Percentiles rank a stretch among this genome's conserved stretches.
Evolutionary conservation across 64 coral and sea anemone species (phyloP).

Genomic region (Montipora foliosa): DNA sequence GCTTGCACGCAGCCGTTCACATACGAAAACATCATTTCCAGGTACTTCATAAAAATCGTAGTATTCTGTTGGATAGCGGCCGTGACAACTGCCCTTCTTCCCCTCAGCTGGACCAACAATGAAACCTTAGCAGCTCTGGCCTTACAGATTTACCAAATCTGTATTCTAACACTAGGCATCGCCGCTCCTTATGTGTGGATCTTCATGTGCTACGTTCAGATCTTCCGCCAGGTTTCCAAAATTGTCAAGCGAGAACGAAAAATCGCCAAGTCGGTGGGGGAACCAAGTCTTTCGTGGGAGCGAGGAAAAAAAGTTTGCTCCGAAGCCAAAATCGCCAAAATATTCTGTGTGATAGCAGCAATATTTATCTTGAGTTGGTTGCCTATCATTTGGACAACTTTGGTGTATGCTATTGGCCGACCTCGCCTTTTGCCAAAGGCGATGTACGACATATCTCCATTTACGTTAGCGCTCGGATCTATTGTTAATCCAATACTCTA

Average conservation of each 20-base stretch:
- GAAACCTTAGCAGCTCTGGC: slow-evolving; percentile 7
- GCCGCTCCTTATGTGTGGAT: slow-evolving; percentile 58
- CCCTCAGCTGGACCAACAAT: slow-evolving; percentile 51
- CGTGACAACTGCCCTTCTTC: slow-evolving; percentile 43
- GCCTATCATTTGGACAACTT: slow-evolving; percentile 70
- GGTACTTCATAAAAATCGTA: slow-evolving; percentile 61
- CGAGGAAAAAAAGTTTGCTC: slow-evolving; percentile 39
- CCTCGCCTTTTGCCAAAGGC: slow-evolving; percentile 48
- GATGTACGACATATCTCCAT: slow-evolving; percentile 33
- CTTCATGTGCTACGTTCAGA: slow-evolving; percentile 56
- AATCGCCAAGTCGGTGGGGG: not conserved
- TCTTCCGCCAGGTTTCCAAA: slow-evolving; percentile 70
- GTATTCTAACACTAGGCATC: slow-evolving; percentile 53
- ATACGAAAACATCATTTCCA: slow-evolving; percentile 67
- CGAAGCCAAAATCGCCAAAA: slow-evolving; percentile 73
- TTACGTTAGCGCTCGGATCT: slow-evolving; percentile 63
- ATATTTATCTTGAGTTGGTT: slow-evolving; percentile 86
- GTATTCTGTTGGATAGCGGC: slow-evolving; percentile 51
- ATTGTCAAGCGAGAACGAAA: slow-evolving; percentile 58
- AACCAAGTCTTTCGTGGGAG: not conserved
- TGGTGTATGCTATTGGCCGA: slow-evolving; percentile 44
- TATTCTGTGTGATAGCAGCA: slow-evolving; percentile 64
- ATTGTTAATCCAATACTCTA: slow-evolving; percentile 77
- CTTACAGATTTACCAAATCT: slow-evolving; percentile 71
- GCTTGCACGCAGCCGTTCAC: slow-evolving; percentile 70